Percentiles rank a stretch among this genome's conserved stretches.
Evolutionary conservation across 2,888 invertebrate species (phyloP).

Genomic region (Rhabditophanes sp.): DNA sequence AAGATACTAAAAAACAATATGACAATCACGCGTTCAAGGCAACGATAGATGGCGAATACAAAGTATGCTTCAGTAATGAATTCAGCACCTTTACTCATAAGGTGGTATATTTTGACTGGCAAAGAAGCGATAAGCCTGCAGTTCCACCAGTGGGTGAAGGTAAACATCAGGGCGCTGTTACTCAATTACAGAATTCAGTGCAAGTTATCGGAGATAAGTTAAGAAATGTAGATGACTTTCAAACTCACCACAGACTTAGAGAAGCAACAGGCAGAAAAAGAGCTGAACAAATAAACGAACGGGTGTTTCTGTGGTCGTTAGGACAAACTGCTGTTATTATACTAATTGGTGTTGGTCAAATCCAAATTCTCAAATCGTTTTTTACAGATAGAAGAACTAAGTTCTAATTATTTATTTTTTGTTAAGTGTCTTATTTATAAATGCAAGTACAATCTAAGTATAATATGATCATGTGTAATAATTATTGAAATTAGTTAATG

Average conservation of each 20-base stretch:
- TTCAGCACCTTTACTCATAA: slow-evolving; percentile 98
- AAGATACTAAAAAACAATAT: slow-evolving; percentile 79
- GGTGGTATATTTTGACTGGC: slow-evolving; percentile 56
- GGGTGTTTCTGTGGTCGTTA: slow-evolving; percentile 80
- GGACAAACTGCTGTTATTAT: slow-evolving; percentile 71
- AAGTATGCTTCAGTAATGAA: slow-evolving; percentile 89
- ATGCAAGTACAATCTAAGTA: too few species aligned
- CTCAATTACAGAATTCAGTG: slow-evolving; percentile 27
- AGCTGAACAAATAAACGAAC: slow-evolving; percentile 86
- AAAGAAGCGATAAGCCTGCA: slow-evolving; percentile 11
- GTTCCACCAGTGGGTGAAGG: too few species aligned
- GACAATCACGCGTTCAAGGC: slow-evolving; percentile 76
- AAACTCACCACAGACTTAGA: slow-evolving; percentile 83
- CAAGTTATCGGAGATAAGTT: slow-evolving; percentile 34
- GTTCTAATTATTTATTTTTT: too few species aligned
- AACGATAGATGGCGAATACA: slow-evolving; percentile 44
- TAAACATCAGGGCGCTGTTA: slow-evolving; percentile 20
- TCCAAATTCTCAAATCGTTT: slow-evolving; percentile 51
- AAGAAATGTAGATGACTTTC: slow-evolving; percentile 59
- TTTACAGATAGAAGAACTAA: slow-evolving; percentile 41
- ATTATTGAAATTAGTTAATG: too few species aligned
- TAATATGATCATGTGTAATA: too few species aligned
- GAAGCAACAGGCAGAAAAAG: slow-evolving; percentile 85
- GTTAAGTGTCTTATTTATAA: too few species aligned
- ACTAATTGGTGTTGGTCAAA: slow-evolving; percentile 72